Base-by-base conservation (phyloP, 2,888 invertebrate species). In the Diogma glabrata region DNA sequence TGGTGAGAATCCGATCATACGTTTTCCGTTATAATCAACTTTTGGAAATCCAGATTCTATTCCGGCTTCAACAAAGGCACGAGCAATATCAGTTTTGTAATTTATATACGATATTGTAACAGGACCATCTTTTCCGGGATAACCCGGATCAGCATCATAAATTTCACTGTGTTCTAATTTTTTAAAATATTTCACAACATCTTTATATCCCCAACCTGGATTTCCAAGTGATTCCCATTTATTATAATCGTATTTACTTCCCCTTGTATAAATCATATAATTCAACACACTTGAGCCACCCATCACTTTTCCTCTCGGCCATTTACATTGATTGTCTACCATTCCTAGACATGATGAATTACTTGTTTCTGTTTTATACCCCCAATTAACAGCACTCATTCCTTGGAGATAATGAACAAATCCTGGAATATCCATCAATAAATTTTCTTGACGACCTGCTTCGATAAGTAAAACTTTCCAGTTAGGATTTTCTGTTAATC, bases 241-340 rank as follows among this genome's bases (percentile, higher is more conserved):
- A 60, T 90, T 82, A 63, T 84, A 91, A 61, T 91, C 89, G 4
- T 72, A 67, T 1, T 75, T 73, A 58, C 81, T 75, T 10, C 85
- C 87, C 54, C 86, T 70, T 0, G 83, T 84, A 60, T 84, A 87
- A 60, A 84, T 79, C 87, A 91, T 87, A 59, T 82, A 82, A 63
- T 90, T 90, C 9, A 89, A 70, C 1, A 84, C 81, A 55, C 84
- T 84, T 8, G 82, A 82, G 2, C 91, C 91, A 6, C 91, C 91
- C 62, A 91, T 75, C 0, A 86, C 84, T 65, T 84, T 87, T 3
- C 89, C 90, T 54, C 84, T 72, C 0, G 88, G 87, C 81, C 82
- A 87, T 58, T 83, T 79, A 64, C 87, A 87, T 54, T 81, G 80
- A 56, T 76, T 75, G 57, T 84, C 79, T 56, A 81, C 79, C 73